Evolutionary conservation across 2,113 vertebrate genomes (phyloP).

Genomic region (Psilopogon haemacephalus): DNA sequence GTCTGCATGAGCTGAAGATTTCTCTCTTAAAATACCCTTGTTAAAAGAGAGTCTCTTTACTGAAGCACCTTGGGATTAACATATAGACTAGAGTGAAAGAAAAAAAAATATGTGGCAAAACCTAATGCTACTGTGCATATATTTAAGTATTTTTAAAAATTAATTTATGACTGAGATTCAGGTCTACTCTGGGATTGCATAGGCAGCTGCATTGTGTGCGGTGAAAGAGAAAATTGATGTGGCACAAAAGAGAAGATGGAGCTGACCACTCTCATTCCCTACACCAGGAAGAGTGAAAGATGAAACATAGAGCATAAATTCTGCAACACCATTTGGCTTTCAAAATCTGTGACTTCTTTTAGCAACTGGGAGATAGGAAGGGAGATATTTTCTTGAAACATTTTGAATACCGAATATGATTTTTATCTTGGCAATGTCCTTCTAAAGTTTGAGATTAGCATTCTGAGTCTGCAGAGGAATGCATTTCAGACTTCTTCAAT

Average conservation of each 20-base stretch:
- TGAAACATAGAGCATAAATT: background rate
- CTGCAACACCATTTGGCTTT: background rate
- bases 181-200: background rate
- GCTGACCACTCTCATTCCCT: background rate
- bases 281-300: background rate
- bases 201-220: background rate
- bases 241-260: background rate
- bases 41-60: background rate
- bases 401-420: background rate
- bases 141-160: background rate
- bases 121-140: background rate
- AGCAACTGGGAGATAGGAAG: background rate
- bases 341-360: background rate
- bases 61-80: background rate
- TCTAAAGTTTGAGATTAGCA: background rate
- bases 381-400: background rate
- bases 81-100: background rate
- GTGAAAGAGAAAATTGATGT: background rate
- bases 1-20: background rate
- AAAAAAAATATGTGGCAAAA: background rate
- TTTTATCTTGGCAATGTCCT: slow-evolving; percentile 10
- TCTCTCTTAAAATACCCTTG: background rate
- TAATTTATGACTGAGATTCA: background rate
- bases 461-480: background rate
- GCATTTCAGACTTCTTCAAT: slow-evolving; percentile 1